Evolutionary conservation across 2,797 vertebrate species (phyloP), one percentile per base, ranked within the genome.

Genomic region (Acrossocheilus fasciatus): DNA sequence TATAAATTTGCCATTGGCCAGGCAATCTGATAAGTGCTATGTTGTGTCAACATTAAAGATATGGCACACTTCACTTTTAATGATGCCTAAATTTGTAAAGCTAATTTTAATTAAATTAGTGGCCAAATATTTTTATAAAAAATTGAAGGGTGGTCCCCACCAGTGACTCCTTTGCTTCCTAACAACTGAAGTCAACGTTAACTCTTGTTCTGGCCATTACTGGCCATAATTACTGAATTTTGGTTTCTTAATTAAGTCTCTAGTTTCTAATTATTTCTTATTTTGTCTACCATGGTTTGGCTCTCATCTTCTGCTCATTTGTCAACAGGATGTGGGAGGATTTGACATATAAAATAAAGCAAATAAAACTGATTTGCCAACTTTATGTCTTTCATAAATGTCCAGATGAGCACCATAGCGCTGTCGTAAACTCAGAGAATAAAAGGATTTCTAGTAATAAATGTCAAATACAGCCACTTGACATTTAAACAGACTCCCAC

Each of bases 391-490:
- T 52, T 75, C 30, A 52, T 36, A 76, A 30, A 57, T 78, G 54
- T 78, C 76, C 14, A 78, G 54, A 62, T 59, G 54, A 26, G 36
- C 11, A 9, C 54, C 54, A 43, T 14, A 18, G 18, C 6, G 3
- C 30, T 50, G 26, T 50, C 6, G 34, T 72, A 83, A 62, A 74
- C 6, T 9, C 6, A 9, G 34, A 59, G 41, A 74, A n/a, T 47
- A n/a, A 45, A 74, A 17, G 14, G 30, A 64, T 62, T 64, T 75
- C 26, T 54, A 6, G 23, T 70, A 47, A 74, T 36, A 75, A 74
- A 64, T 64, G 54, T 75, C 7, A 83, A 59, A 83, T 73, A 34
- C n/a, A 81, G 43, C 64, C 54, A 62, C 68, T 80, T 62, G 78
- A 68, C 59, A 76, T 54, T 30, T 52, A 79, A 18, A 41, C 74